Evolutionary conservation across 2,797 vertebrate genomes (phyloP).

Genomic region (Phaenicophaeus curvirostris): DNA sequence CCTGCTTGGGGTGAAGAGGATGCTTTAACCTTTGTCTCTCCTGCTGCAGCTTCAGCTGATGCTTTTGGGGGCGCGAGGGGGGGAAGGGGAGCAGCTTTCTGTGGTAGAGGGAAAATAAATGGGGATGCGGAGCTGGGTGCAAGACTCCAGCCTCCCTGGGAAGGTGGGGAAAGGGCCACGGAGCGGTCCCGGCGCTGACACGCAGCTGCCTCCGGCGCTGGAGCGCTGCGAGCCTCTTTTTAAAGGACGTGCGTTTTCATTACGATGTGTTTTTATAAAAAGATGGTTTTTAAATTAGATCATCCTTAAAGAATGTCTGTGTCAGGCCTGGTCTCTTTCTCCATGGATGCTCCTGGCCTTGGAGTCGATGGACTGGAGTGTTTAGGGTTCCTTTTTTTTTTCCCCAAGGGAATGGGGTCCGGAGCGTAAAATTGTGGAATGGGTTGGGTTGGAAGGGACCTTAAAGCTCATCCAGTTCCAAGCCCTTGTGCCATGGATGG

Average conservation of each 20-base stretch:
- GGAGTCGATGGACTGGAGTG: neutral
- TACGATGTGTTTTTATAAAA: constrained; percentile 38
- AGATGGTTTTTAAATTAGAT: constrained; percentile 51
- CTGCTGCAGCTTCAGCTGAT: constrained; percentile 34
- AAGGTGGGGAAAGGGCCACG: neutral
- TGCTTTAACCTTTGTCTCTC: neutral
- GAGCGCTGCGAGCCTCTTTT: neutral
- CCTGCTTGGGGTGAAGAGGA: neutral
- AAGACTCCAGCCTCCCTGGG: neutral
- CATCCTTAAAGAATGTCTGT: constrained; percentile 40
- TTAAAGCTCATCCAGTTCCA: too few relatives aligned
- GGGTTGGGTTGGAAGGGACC: too few relatives aligned
- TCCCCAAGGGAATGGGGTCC: neutral
- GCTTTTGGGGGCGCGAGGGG: neutral
- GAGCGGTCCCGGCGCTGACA: neutral
- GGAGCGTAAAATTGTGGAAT: too few relatives aligned
- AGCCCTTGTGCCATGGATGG: too few relatives aligned
- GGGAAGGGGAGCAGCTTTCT: neutral
- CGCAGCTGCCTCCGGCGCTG: neutral
- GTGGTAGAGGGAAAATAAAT: constrained; percentile 29
- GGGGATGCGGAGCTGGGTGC: neutral
- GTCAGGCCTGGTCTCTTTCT: constrained; percentile 8
- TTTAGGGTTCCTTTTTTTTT: neutral
- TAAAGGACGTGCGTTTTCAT: neutral
- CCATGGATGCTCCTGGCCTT: neutral